Evolutionary conservation across 92 coral and sea anemone species (phyloP).

Genomic region (Scolanthus callimorphus): DNA sequence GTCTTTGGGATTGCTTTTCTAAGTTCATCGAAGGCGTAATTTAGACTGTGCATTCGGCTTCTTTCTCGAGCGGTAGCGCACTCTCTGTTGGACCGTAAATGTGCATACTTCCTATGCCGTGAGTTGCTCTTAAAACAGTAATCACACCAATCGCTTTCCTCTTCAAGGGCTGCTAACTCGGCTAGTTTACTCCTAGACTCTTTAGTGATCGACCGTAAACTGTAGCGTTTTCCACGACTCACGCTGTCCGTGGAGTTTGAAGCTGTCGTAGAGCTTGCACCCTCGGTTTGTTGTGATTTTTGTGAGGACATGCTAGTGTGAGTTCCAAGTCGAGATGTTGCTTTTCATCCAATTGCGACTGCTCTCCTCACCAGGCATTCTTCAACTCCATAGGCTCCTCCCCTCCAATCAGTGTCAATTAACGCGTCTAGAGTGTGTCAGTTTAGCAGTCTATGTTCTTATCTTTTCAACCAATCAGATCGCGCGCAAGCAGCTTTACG

Average conservation of each 20-base stretch:
- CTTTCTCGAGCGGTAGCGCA: slow-evolving; percentile 94
- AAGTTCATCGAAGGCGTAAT: slow-evolving; percentile 81
- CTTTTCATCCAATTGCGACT: too few species aligned
- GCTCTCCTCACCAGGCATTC: slow-evolving; percentile 59
- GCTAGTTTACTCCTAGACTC: slow-evolving; percentile 88
- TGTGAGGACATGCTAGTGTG: too few species aligned
- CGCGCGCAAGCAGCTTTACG: too few species aligned
- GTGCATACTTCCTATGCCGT: slow-evolving; percentile 68
- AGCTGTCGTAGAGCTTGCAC: too few species aligned
- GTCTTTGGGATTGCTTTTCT: slow-evolving; percentile 88
- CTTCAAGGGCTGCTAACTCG: slow-evolving; percentile 69
- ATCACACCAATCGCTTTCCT: slow-evolving; percentile 74
- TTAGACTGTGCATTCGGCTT: slow-evolving; percentile 82
- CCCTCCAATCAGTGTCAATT: slow-evolving; percentile 95
- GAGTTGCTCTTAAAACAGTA: slow-evolving; percentile 59
- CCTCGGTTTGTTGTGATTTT: too few species aligned
- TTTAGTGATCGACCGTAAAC: slow-evolving; percentile 70
- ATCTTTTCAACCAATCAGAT: slow-evolving; percentile 1
- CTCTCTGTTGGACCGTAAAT: slow-evolving; percentile 65
- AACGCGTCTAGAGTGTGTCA: slow-evolving; percentile 41
- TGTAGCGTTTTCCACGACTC: slow-evolving; percentile 53
- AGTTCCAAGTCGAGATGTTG: too few species aligned
- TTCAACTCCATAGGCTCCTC: slow-evolving; percentile 81
- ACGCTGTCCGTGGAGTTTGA: too few species aligned
- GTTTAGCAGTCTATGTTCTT: slow-evolving; percentile 2